A percentile compares a stretch with the other conserved stretches of the same genome.
phyloP scores from a whole-genome alignment of 1,140 invertebrate genomes.

The Ostrea denselamellosa region DNA sequence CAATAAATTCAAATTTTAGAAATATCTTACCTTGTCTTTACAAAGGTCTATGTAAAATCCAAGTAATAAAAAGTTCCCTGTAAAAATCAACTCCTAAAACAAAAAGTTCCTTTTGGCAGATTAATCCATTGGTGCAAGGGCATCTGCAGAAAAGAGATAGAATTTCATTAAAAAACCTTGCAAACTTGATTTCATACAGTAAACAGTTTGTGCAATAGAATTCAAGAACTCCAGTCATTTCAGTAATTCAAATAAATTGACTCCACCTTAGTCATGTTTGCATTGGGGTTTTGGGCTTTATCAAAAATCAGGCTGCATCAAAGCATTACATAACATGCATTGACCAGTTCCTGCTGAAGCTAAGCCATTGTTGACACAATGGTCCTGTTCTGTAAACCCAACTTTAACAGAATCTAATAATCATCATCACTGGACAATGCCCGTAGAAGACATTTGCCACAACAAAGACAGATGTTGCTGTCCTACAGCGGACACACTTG shows the following conservation, averaged over 20 bases:
- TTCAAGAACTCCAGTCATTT: conserved; percentile 33
- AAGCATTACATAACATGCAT: conserved; percentile 16
- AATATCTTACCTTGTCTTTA: too few species aligned
- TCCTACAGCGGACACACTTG: neutral
- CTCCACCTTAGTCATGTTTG: conserved; percentile 25
- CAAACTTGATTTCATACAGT: conserved; percentile 12
- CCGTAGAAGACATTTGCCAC: neutral
- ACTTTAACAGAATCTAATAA: neutral
- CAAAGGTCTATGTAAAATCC: too few species aligned
- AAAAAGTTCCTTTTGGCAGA: neutral
- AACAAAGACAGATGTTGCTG: conserved; percentile 35
- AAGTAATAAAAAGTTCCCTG: too few species aligned
- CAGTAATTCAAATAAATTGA: conserved; percentile 18
- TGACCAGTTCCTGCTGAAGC: neutral
- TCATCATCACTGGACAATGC: conserved; percentile 17
- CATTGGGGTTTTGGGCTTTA: neutral
- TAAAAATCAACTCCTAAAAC: neutral
- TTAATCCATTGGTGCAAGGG: conserved; percentile 9
- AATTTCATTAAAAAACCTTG: neutral
- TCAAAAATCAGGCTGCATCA: neutral
- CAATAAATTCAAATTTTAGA: too few species aligned
- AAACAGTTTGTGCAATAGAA: conserved; percentile 30
- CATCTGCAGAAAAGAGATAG: conserved; percentile 11
- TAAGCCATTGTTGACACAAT: neutral
- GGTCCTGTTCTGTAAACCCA: neutral